A percentile compares a stretch with the other conserved stretches of the same genome.
Conservation (phyloP, 2,113 vertebrate genomes). For the Ctenomys sociabilis region DNA sequence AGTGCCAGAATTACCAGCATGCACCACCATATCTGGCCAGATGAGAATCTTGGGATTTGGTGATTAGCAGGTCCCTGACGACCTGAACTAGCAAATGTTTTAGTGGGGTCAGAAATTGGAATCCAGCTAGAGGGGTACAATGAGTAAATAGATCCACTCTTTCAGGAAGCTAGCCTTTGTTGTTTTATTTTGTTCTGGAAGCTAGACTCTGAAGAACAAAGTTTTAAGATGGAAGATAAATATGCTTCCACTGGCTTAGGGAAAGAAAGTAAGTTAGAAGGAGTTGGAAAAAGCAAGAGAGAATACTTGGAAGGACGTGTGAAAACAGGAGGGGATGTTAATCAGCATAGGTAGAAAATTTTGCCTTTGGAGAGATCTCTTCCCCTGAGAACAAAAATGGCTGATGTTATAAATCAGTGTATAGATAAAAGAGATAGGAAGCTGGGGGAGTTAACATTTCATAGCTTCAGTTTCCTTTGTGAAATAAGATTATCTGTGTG, state of each 20-base stretch:
- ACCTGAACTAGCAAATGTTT: conserved; percentile 14
- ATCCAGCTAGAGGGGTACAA: background rate
- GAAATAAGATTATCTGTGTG: background rate
- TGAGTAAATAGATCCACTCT: background rate
- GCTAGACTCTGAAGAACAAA: too few species aligned
- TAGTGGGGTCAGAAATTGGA: background rate
- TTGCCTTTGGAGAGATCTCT: background rate
- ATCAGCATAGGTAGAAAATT: background rate
- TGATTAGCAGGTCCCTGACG: background rate
- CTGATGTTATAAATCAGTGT: background rate
- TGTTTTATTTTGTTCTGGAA: too few species aligned
- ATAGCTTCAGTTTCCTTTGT: background rate
- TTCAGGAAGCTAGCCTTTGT: background rate
- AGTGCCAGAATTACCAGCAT: background rate
- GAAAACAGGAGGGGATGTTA: background rate
- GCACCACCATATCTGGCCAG: background rate
- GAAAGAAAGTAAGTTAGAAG: background rate
- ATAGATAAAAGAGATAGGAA: background rate
- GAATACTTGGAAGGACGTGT: background rate
- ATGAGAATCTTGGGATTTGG: conserved; percentile 16
- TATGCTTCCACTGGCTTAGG: background rate
- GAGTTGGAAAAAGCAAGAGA: background rate
- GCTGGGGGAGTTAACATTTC: background rate
- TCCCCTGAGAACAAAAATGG: background rate
- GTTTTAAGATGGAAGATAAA: background rate